These are phyloP conservation scores for Conus ventricosus DNA, from an alignment of 1,140 invertebrate genomes.

Conservation along the genomic window DNA sequence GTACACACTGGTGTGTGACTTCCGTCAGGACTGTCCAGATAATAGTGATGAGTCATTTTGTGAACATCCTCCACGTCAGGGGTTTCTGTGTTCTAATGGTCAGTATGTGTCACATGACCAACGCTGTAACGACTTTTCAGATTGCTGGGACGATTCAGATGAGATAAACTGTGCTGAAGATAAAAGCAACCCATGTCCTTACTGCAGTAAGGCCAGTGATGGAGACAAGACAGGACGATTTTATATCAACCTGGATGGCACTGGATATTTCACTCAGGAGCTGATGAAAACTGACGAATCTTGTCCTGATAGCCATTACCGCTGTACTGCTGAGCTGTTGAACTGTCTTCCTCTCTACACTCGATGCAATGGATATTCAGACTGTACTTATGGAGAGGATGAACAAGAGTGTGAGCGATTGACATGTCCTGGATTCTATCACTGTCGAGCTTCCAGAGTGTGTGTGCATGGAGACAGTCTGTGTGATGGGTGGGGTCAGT, in stretches of 20 bases:
- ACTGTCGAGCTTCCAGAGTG: not conserved
- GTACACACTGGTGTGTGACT: slow-evolving; percentile 18
- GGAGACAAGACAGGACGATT: not conserved
- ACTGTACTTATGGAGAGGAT: not conserved
- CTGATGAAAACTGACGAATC: not conserved
- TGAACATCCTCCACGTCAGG: not conserved
- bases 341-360: not conserved
- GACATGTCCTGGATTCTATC: not conserved
- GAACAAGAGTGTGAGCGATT: not conserved
- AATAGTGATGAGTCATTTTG: slow-evolving; percentile 1
- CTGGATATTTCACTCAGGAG: not conserved
- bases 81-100: not conserved
- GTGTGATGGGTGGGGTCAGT: slow-evolving; percentile 34
- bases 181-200: not conserved
- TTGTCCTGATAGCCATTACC: slow-evolving; percentile 18
- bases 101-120: not conserved
- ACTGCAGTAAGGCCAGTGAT: not conserved
- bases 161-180: not conserved
- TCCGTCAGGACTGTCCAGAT: not conserved
- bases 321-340: not conserved
- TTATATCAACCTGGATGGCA: not conserved
- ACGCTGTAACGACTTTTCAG: not conserved
- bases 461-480: slow-evolving; percentile 19
- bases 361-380: not conserved
- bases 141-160: slow-evolving; percentile 5